These are phyloP conservation scores for Metalampra italica DNA, from an alignment of 2,888 invertebrate genomes.

Conservation along the genomic window DNA sequence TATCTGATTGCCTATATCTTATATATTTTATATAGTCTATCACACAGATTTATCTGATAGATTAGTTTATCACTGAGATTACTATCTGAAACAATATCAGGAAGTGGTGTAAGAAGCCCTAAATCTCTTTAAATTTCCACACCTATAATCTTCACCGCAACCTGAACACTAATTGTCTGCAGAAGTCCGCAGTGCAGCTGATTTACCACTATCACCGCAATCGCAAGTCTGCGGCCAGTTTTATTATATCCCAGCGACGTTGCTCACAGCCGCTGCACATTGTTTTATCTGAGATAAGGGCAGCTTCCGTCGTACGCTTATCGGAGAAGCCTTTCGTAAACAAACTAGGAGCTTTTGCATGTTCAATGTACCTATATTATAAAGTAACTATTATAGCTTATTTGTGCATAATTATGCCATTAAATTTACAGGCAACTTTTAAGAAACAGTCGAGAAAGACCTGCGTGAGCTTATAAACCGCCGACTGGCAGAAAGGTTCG, in stretches of 20 bases:
- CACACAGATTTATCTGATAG: too few relatives aligned
- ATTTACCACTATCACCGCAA: slow-evolving; percentile 6
- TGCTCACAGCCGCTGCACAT: slow-evolving; percentile 18
- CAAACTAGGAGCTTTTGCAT: slow-evolving; percentile 32
- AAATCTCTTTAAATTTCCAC: too few relatives aligned
- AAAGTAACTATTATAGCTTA: neutral
- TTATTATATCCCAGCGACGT: slow-evolving; percentile 9
- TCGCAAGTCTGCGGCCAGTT: slow-evolving; percentile 8
- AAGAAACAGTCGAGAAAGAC: too few relatives aligned
- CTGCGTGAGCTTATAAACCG: too few relatives aligned
- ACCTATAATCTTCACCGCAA: neutral
- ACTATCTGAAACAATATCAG: too few relatives aligned
- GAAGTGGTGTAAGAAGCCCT: too few relatives aligned
- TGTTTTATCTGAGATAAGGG: slow-evolving; percentile 39
- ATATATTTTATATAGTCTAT: too few relatives aligned
- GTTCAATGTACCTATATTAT: slow-evolving; percentile 26
- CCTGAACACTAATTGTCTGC: neutral
- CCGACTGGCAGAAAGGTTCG: too few relatives aligned
- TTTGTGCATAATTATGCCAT: too few relatives aligned
- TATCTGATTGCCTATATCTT: too few relatives aligned
- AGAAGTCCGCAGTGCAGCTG: neutral
- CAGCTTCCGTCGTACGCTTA: slow-evolving; percentile 38
- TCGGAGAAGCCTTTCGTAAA: slow-evolving; percentile 26
- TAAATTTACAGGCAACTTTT: too few relatives aligned
- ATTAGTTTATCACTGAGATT: too few relatives aligned